A percentile compares a stretch with the other conserved stretches of the same genome.
Conservation (phyloP, 2,888 invertebrate genomes). For the Byasa hedistus region DNA sequence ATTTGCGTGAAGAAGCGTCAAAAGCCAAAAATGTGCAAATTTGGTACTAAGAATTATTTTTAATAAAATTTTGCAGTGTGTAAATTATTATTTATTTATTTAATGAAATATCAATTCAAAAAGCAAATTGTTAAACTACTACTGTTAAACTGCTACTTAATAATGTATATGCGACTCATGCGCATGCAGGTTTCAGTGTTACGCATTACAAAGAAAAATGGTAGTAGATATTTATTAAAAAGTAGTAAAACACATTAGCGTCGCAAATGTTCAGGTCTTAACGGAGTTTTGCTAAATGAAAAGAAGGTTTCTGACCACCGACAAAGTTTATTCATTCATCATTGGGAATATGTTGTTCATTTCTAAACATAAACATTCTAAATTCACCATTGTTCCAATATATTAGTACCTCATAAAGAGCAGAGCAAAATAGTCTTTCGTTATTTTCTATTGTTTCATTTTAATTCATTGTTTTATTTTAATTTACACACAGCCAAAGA, state of each 20-base stretch:
- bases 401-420: slow-evolving; percentile 54
- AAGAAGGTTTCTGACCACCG: slow-evolving; percentile 59
- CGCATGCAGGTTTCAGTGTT: slow-evolving; percentile 14
- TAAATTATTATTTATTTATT: no score
- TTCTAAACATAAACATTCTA: slow-evolving; percentile 74
- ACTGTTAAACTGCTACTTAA: no score
- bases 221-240: slow-evolving; percentile 51
- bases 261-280: slow-evolving; percentile 56
- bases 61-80: no score
- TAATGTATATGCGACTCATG: no score
- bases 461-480: slow-evolving; percentile 63
- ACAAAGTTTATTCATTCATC: slow-evolving; percentile 74
- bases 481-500: slow-evolving; percentile 79
- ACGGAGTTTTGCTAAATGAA: slow-evolving; percentile 46
- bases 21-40: no score
- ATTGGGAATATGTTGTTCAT: slow-evolving; percentile 68
- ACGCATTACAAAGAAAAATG: slow-evolving; percentile 67
- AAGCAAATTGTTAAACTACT: no score
- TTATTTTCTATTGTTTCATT: slow-evolving; percentile 66
- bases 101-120: no score
- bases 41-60: no score
- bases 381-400: slow-evolving; percentile 58
- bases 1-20: no score
- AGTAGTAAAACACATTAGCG: slow-evolving; percentile 53
- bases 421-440: slow-evolving; percentile 71